Conservation (phyloP, 2,113 vertebrate genomes). For the Malaclemys terrapin region DNA sequence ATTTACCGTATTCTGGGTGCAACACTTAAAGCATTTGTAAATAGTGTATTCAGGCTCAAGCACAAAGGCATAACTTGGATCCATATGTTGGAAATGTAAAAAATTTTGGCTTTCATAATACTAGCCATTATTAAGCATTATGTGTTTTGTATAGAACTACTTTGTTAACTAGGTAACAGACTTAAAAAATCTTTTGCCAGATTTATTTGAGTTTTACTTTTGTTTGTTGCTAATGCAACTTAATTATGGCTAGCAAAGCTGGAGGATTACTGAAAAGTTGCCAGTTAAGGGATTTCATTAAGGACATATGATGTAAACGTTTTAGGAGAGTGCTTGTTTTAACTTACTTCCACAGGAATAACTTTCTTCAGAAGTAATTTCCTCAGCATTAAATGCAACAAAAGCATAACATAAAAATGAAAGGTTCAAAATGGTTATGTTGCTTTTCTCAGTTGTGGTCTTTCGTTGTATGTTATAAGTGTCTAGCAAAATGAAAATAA, state of each 20-base stretch:
- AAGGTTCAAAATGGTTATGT: background rate
- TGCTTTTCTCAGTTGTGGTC: background rate
- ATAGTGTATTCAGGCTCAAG: background rate
- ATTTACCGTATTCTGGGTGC: background rate
- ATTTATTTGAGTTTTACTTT: background rate
- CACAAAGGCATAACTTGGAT: background rate
- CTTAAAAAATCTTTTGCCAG: rapidly evolving
- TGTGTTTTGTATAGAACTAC: background rate
- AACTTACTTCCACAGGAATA: background rate
- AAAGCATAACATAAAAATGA: background rate
- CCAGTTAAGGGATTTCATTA: background rate
- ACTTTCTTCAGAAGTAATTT: background rate
- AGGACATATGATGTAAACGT: background rate
- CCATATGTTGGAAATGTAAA: background rate
- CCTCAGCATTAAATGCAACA: background rate
- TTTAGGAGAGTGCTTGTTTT: background rate
- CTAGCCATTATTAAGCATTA: background rate
- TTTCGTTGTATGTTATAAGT: background rate
- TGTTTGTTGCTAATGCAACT: background rate
- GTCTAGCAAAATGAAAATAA: background rate
- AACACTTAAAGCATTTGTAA: background rate
- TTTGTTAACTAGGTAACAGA: background rate
- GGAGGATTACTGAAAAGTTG: background rate
- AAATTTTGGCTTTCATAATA: background rate
- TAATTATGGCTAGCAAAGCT: background rate